Percentiles rank a stretch among this genome's conserved stretches.
These are phyloP conservation scores for Tragulus kanchil DNA, from an alignment of 2,113 vertebrate species.

Conservation along the genomic window DNA sequence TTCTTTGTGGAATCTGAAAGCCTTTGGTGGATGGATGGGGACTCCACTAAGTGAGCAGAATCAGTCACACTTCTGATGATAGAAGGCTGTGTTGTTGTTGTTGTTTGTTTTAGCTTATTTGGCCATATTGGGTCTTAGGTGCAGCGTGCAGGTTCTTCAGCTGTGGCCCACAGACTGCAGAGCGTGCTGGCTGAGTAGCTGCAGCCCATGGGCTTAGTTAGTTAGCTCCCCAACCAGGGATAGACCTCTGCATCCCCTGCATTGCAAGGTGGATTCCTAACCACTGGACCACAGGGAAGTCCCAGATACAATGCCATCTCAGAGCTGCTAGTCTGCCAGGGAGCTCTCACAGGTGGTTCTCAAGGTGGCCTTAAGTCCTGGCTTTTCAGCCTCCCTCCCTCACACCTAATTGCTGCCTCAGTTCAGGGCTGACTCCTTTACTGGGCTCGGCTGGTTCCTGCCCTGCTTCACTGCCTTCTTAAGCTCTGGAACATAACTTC, in stretches of 20 bases:
- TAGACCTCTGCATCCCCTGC: too few relatives aligned
- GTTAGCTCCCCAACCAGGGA: too few relatives aligned
- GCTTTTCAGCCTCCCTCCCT: neutral
- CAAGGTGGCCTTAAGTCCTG: neutral
- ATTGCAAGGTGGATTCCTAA: too few relatives aligned
- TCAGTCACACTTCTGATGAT: neutral
- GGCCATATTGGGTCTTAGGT: neutral
- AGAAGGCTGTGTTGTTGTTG: neutral
- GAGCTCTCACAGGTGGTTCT: neutral
- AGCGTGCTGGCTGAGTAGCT: neutral
- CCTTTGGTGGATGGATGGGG: neutral
- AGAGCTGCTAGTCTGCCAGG: neutral
- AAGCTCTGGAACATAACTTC: neutral
- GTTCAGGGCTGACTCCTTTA: neutral
- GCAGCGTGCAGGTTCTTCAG: neutral
- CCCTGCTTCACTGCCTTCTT: neutral
- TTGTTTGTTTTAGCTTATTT: neutral
- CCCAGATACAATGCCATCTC: neutral
- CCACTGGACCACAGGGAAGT: neutral
- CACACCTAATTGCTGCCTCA: neutral
- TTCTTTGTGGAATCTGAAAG: neutral
- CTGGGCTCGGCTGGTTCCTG: neutral
- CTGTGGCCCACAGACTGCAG: neutral
- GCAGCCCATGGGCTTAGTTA: too few relatives aligned
- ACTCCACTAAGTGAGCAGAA: neutral